Percentiles rank a stretch among this genome's conserved stretches.
Evolutionary conservation across 2,113 vertebrate genomes (phyloP).

Genomic region (Athene noctua): DNA sequence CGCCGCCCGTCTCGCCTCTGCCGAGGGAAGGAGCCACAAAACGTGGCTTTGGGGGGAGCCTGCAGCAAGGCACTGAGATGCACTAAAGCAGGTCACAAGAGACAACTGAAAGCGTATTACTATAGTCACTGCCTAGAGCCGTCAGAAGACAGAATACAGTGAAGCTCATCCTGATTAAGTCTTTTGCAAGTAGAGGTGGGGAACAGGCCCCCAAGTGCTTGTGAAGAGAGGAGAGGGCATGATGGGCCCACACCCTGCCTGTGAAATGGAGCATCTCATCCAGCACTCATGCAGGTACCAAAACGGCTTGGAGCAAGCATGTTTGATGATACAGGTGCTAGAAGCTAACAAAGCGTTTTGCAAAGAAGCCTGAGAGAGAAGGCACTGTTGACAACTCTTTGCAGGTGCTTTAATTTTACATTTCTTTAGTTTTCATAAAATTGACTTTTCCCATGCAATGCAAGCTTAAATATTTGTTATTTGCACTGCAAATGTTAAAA

Average conservation of each 20-base stretch:
- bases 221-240: not conserved
- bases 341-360: not conserved
- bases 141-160: not conserved
- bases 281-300: not conserved
- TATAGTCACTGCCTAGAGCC: not conserved
- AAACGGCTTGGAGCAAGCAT: not conserved
- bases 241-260: rapidly evolving
- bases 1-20: rapidly evolving
- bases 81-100: not conserved
- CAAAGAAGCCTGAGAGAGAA: not conserved
- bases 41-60: not conserved
- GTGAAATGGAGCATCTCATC: not conserved
- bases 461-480: not conserved
- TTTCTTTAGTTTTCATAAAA: not conserved
- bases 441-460: not conserved
- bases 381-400: not conserved
- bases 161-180: not conserved
- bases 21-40: not conserved
- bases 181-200: not conserved
- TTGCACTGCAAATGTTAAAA: not conserved
- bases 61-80: not conserved
- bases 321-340: not conserved
- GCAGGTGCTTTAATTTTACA: not conserved
- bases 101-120: rapidly evolving
- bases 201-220: not conserved